These are phyloP conservation scores for Rostratula benghalensis DNA, from an alignment of 2,113 vertebrate species.

Conservation along the genomic window DNA sequence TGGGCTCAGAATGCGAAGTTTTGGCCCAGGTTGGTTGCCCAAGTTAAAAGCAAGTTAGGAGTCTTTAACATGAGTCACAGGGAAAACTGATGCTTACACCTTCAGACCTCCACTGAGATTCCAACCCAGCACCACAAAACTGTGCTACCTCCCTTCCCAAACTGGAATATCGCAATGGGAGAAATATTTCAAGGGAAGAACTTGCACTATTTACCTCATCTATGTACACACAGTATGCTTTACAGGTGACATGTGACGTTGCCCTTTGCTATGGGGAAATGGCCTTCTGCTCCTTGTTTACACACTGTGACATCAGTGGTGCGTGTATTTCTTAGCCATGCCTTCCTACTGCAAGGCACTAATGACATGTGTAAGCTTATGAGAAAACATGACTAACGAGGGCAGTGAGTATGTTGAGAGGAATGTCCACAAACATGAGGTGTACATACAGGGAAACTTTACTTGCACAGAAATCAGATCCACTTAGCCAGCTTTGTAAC, in stretches of 20 bases:
- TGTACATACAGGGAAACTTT: neutral
- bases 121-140: neutral
- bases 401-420: neutral
- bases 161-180: neutral
- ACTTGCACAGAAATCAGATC: neutral
- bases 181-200: neutral
- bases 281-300: neutral
- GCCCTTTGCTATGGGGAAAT: conserved; percentile 41
- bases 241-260: neutral
- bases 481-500: neutral
- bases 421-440: neutral
- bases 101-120: neutral
- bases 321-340: neutral
- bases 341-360: neutral
- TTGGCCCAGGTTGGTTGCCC: neutral
- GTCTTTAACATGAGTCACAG: neutral
- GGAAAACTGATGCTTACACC: neutral
- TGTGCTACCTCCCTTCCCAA: neutral
- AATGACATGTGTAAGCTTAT: neutral
- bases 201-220: neutral
- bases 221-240: neutral
- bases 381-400: conserved; percentile 40
- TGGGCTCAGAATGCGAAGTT: neutral
- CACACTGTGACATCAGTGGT: neutral
- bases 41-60: neutral